phyloP scores from a whole-genome alignment of 1,140 invertebrate species.

The Drosophila sp. region DNA sequence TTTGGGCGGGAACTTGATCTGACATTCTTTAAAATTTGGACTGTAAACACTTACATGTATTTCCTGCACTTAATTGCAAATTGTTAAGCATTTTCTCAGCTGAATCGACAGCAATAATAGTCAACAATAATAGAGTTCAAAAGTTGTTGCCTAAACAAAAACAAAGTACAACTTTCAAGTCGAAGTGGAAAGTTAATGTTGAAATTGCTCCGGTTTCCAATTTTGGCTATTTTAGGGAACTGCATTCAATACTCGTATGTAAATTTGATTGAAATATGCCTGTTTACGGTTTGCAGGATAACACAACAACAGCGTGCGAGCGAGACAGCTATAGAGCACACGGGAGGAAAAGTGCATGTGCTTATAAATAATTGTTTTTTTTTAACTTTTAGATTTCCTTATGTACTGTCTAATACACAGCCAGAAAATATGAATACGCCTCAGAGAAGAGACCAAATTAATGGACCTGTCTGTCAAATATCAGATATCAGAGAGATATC shows the following conservation, averaged over 20 bases:
- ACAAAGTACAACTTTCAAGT: conserved; percentile 25
- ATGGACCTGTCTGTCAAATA: too few relatives aligned
- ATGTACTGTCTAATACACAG: too few relatives aligned
- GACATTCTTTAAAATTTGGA: conserved; percentile 41
- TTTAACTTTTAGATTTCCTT: too few relatives aligned
- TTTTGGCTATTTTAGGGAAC: conserved; percentile 48
- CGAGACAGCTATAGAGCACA: conserved; percentile 6
- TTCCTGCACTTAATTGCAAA: conserved; percentile 81
- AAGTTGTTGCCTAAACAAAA: conserved; percentile 42
- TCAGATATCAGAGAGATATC: too few relatives aligned
- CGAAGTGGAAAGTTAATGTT: conserved; percentile 24
- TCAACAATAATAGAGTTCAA: neutral
- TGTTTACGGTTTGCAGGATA: conserved; percentile 61
- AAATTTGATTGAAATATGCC: conserved; percentile 82
- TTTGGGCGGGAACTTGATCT: neutral
- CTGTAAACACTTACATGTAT: conserved; percentile 72
- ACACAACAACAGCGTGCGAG: conserved; percentile 34
- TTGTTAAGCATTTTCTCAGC: conserved; percentile 64
- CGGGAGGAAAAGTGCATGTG: conserved; percentile 40
- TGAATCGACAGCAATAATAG: conserved; percentile 33
- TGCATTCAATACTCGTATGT: conserved; percentile 63
- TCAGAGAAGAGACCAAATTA: too few relatives aligned
- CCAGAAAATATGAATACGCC: too few relatives aligned
- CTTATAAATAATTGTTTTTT: conserved; percentile 49
- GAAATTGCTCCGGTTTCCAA: conserved; percentile 29